Evolutionary conservation across 2,797 vertebrate genomes (phyloP), one percentile per base, ranked within the genome.

Genomic region (Cossypha heuglini): DNA sequence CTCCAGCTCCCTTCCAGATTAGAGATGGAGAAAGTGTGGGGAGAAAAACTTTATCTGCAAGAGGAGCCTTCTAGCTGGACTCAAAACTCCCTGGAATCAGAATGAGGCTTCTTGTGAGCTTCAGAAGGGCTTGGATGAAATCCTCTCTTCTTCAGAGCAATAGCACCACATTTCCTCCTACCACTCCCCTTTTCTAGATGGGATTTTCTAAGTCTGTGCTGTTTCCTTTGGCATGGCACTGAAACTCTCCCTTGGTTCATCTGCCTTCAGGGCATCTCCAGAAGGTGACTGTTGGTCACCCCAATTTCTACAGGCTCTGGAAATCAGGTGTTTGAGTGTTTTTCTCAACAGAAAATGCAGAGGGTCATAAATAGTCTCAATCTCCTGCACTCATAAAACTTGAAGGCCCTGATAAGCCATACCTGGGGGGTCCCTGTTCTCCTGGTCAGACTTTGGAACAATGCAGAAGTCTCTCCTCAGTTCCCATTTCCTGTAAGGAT

Each of bases 171-270:
- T 57, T 25, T 13, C 11, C 6, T 25, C 25, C 16, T 4, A 8
- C 1, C 1, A 2, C 19, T 20, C 2, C 6, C 17, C 4, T 10
- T 75, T 57, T 76, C 14, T 2, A 46, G 33, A 31, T 15, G 4
- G 13, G 12, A 46, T 46, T 83, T 71, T 52, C 1, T 15, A 35
- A 69, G 3, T 68, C 28, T 38, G 20, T 57, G 45, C 20, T 33
- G 16, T 58, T 90, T 3, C 1, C 22, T 90, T 77, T 54, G 13
- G 10, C 2, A 1, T 22, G 46, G 22, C 72, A 67, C 25, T 37
- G 33, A 71, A 88, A 90, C 7, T 4, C 7, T 52, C 20, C 15
- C 26, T 61, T 22, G 7, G 29, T 52, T 77, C 52, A 35, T 4
- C 40, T 59, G 37, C 20, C 29, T 38, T 43, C 26, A 22, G 45